Percentiles rank a stretch among this genome's conserved stretches.
Evolutionary conservation across 2,797 vertebrate genomes (phyloP).

Genomic region (Danio choprae): DNA sequence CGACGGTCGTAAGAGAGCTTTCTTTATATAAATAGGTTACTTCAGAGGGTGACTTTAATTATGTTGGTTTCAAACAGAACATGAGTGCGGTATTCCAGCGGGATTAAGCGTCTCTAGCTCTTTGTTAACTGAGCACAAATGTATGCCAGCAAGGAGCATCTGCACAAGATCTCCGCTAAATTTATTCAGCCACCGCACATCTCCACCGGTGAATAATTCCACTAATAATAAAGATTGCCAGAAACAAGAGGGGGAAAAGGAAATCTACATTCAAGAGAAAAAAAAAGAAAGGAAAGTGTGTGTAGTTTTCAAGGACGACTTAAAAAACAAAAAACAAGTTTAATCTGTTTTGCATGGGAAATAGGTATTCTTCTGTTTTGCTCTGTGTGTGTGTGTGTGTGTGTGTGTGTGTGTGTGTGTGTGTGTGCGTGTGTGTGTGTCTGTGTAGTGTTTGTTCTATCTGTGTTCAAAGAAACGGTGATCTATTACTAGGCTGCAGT

Average conservation of each 20-base stretch:
- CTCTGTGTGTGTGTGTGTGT: constrained; percentile 42
- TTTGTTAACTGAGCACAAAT: constrained; percentile 72
- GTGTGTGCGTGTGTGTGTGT: constrained; percentile 8
- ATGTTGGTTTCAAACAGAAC: constrained; percentile 84
- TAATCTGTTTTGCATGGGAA: constrained; percentile 60
- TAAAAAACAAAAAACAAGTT: constrained; percentile 60
- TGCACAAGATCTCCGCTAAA: constrained; percentile 54
- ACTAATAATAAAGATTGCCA: constrained; percentile 77
- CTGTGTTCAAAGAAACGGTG: constrained; percentile 13
- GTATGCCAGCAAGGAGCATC: constrained; percentile 61
- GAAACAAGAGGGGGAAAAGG: constrained; percentile 56
- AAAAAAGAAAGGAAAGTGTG: constrained; percentile 54
- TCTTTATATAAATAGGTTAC: constrained; percentile 80
- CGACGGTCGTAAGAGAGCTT: constrained; percentile 71
- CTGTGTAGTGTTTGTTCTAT: not conserved
- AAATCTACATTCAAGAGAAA: constrained; percentile 58
- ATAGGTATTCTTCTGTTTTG: constrained; percentile 27
- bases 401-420: constrained; percentile 15
- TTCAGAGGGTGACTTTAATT: constrained; percentile 83
- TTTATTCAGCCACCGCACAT: constrained; percentile 60
- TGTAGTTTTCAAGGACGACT: constrained; percentile 71
- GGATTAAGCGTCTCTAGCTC: constrained; percentile 74
- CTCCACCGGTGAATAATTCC: constrained; percentile 78
- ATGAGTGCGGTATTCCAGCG: constrained; percentile 78
- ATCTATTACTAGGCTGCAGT: not conserved